A percentile compares a stretch with the other conserved stretches of the same genome.
These are phyloP conservation scores for Phengaris alcon DNA, from an alignment of 2,888 invertebrate species.

Conservation along the genomic window DNA sequence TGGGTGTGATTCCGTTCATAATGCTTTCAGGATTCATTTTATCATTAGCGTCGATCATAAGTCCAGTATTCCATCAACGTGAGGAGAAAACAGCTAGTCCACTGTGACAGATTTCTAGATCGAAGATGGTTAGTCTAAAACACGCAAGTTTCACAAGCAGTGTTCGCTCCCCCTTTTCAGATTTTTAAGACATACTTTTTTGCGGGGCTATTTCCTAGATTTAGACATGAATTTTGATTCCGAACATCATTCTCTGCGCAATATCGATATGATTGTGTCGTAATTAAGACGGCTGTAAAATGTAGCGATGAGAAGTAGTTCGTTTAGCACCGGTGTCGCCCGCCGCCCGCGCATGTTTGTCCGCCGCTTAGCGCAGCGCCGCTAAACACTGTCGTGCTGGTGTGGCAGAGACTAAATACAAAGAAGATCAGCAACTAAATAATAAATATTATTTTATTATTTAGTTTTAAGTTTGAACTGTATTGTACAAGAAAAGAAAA, in stretches of 20 bases:
- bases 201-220: not conserved
- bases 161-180: not conserved
- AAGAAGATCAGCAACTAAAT: not conserved
- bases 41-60: no score
- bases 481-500: no score
- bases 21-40: not conserved
- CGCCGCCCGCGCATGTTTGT: conserved; percentile 71
- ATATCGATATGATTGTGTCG: conserved; percentile 10
- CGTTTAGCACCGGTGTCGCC: conserved; percentile 67
- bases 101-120: no score
- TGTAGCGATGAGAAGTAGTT: conserved; percentile 56
- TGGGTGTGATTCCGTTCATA: not conserved
- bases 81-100: no score
- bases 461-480: no score
- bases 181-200: not conserved
- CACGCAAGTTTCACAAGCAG: not conserved
- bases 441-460: no score
- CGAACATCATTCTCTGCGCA: not conserved
- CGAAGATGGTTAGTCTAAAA: not conserved
- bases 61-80: no score
- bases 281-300: conserved; percentile 26
- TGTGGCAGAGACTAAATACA: conserved; percentile 38
- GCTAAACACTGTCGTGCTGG: conserved; percentile 64
- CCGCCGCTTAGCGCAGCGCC: conserved; percentile 62
- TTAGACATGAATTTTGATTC: conserved; percentile 2